Conservation (phyloP, 1,140 invertebrate species). For the Tetramorium simillimum region DNA sequence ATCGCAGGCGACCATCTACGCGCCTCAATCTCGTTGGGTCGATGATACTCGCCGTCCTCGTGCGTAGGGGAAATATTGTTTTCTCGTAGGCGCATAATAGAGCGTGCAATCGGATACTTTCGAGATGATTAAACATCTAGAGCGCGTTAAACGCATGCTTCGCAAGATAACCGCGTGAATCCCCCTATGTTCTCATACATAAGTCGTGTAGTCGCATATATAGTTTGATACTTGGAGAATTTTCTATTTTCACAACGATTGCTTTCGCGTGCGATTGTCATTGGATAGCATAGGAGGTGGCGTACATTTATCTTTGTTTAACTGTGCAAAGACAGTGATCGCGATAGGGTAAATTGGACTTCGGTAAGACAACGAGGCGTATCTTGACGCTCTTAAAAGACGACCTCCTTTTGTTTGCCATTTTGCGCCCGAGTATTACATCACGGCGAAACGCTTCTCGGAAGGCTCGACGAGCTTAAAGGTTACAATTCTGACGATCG, state of each 20-base stretch:
- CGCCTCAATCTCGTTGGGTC: conserved; percentile 31
- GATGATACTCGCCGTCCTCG: conserved; percentile 1
- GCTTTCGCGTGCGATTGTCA: conserved; percentile 1
- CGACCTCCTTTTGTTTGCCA: conserved; percentile 67
- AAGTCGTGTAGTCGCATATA: too few relatives aligned
- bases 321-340: conserved; percentile 47
- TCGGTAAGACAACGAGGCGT: conserved; percentile 27
- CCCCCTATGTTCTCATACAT: neutral
- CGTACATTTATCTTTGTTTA: conserved; percentile 31
- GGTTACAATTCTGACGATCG: conserved; percentile 70
- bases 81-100: neutral
- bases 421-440: conserved; percentile 64
- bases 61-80: conserved; percentile 33
- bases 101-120: neutral
- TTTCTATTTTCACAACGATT: neutral
- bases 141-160: neutral
- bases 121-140: neutral
- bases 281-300: neutral
- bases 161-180: neutral
- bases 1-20: conserved; percentile 54
- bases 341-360: conserved; percentile 48
- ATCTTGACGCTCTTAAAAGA: conserved; percentile 47
- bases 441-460: conserved; percentile 62
- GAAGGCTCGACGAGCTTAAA: conserved; percentile 63
- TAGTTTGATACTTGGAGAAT: neutral